Base-by-base conservation (phyloP, 1,140 invertebrate genomes). In the Lasioglossum baleicum region DNA sequence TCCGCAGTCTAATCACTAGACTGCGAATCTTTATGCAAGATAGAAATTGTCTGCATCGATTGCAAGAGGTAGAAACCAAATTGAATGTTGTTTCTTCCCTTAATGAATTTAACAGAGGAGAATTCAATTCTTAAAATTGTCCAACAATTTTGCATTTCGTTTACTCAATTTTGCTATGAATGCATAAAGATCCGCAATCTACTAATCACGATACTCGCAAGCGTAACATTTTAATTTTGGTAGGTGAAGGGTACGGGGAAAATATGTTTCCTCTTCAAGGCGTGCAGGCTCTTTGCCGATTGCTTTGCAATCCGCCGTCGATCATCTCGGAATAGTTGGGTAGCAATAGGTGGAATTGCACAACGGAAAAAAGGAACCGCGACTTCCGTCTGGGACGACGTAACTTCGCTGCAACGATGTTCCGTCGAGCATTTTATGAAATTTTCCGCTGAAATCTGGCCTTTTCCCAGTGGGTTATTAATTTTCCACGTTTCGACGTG, bases 361-460 rank as follows among this genome's bases (percentile, higher is more conserved):
- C 75, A 78, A 64, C 22, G 35, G 51, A 78, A 72, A 35, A 35
- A 72, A 78, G 63, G 40, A 69, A 58, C n/a, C 58, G 10, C 44
- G 15, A 72, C 69, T 78, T 78, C 75, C 75, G 75, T 68, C 3
- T 56, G 35, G 7, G 51, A 44, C 51, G 75, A 53, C 70, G 69
- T 58, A 79, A 79, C 69, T 13, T 11, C 15, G 17, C 69, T 20
- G n/a, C 67, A 40, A 26, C 58, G 15, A 63, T 11, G 15, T 56
- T 65, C 56, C 69, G 17, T 64, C 35, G 60, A 53, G 35, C 3
- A 64, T 26, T 64, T 70, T 53, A 4, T 71, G 58, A 78, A 78
- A 76, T 75, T 75, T 75, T 26, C 72, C 61, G 51, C 51, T 42
- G 68, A 70, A 20, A 76, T 69, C 48, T 77, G 22, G 22, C 22